These are phyloP conservation scores for Peribatodes rhomboidaria DNA, from an alignment of 2,888 invertebrate genomes.

Conservation along the genomic window DNA sequence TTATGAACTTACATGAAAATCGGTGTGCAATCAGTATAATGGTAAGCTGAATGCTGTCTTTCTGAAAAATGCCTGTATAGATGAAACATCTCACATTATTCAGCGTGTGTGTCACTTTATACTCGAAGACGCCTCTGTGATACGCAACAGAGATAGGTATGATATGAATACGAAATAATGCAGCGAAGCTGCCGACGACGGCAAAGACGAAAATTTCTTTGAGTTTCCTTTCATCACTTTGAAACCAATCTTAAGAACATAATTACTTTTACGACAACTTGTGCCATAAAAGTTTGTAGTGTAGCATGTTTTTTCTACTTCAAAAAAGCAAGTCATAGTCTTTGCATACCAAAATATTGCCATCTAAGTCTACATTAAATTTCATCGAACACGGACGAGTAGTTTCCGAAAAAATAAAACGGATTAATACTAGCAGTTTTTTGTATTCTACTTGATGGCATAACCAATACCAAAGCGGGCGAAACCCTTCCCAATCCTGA, in stretches of 20 bases:
- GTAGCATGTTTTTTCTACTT: too few species aligned
- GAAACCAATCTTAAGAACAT: too few species aligned
- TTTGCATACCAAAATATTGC: too few species aligned
- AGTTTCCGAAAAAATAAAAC: too few species aligned
- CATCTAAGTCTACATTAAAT: too few species aligned
- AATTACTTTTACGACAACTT: too few species aligned
- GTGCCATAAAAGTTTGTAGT: too few species aligned
- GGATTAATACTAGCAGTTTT: too few species aligned
- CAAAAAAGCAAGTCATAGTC: too few species aligned
- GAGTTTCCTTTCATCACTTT: neutral
- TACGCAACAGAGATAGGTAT: slow-evolving; percentile 12
- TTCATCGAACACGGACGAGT: too few species aligned
- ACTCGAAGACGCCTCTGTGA: slow-evolving; percentile 11
- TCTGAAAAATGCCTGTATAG: neutral
- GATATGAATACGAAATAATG: slow-evolving; percentile 12
- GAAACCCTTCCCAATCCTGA: neutral
- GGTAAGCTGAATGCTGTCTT: neutral
- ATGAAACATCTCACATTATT: slow-evolving; percentile 6
- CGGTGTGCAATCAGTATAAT: too few species aligned
- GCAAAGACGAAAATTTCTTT: neutral
- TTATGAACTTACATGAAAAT: too few species aligned
- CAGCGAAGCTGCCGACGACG: slow-evolving; percentile 7
- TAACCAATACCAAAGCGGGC: neutral
- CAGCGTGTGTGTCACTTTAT: slow-evolving; percentile 1
- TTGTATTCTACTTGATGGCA: neutral